A percentile compares a stretch with the other conserved stretches of the same genome.
These are phyloP conservation scores for Parauchenoglanis ngamensis DNA, from an alignment of 2,797 vertebrate genomes.

Conservation along the genomic window DNA sequence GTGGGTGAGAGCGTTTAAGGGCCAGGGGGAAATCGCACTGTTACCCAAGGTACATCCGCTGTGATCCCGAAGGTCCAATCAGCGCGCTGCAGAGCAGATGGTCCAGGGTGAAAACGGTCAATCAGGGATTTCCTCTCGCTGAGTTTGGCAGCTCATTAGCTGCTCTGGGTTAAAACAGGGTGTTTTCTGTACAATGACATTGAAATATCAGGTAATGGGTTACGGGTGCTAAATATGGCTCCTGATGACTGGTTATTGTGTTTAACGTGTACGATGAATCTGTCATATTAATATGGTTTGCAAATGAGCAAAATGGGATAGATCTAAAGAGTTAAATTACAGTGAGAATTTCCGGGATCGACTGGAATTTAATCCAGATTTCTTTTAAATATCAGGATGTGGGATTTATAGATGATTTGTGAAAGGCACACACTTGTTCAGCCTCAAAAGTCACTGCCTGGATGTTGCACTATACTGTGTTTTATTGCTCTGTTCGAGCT, in stretches of 20 bases:
- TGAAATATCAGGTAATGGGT: not conserved
- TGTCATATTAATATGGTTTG: not conserved
- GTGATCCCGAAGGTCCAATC: constrained; percentile 50
- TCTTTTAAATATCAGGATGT: not conserved
- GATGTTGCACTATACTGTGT: not conserved
- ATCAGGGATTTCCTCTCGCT: constrained; percentile 40
- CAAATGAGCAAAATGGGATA: not conserved
- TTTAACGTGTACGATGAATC: not conserved
- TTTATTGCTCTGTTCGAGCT: not conserved
- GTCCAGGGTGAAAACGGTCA: constrained; percentile 29
- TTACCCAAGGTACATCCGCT: constrained; percentile 37
- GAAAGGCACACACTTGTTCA: not conserved
- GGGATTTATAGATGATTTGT: not conserved
- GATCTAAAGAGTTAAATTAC: not conserved
- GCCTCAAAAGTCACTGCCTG: not conserved
- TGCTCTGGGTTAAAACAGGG: not conserved
- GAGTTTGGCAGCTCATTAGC: constrained; percentile 30
- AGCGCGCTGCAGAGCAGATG: constrained; percentile 46
- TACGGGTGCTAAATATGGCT: not conserved
- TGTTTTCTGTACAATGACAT: not conserved
- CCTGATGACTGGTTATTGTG: not conserved
- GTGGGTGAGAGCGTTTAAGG: not conserved
- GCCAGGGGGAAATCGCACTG: not conserved
- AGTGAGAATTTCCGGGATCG: no score
- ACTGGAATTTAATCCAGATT: not conserved